These are phyloP conservation scores for Caenorhabditis tropicalis DNA, from an alignment of 1,140 invertebrate species.

Conservation along the genomic window DNA sequence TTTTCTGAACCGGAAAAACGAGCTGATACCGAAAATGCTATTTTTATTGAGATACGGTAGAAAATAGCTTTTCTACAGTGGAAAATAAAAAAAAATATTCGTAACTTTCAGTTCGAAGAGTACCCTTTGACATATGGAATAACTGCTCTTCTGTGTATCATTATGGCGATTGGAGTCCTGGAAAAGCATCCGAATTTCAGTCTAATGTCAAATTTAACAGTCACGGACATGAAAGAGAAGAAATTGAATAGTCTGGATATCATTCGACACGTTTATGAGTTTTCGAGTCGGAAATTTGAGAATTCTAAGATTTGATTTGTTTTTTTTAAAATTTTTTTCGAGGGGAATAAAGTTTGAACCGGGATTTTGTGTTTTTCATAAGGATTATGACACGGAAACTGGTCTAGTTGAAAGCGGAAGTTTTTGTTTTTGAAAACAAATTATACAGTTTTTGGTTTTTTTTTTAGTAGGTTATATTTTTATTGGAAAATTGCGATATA, in stretches of 20 bases:
- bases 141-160: conserved; percentile 42
- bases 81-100: no score
- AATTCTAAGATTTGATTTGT: background rate
- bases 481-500: no score
- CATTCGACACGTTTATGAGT: conserved; percentile 9
- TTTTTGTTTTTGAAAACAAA: no score
- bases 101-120: conserved; percentile 39
- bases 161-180: conserved; percentile 25
- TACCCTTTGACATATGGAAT: conserved; percentile 36
- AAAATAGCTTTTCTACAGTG: no score
- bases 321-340: background rate
- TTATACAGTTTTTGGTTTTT: no score
- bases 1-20: no score
- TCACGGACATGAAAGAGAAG: background rate
- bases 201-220: conserved; percentile 4
- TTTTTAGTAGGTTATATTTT: no score
- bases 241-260: conserved; percentile 1
- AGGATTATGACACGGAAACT: no score
- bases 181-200: conserved; percentile 1
- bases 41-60: no score
- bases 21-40: no score
- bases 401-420: no score
- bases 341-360: background rate
- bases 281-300: background rate
- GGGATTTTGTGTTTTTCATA: no score